Evolutionary conservation across 2,888 invertebrate species (phyloP).

Genomic region (Hipparchia sbordonii): DNA sequence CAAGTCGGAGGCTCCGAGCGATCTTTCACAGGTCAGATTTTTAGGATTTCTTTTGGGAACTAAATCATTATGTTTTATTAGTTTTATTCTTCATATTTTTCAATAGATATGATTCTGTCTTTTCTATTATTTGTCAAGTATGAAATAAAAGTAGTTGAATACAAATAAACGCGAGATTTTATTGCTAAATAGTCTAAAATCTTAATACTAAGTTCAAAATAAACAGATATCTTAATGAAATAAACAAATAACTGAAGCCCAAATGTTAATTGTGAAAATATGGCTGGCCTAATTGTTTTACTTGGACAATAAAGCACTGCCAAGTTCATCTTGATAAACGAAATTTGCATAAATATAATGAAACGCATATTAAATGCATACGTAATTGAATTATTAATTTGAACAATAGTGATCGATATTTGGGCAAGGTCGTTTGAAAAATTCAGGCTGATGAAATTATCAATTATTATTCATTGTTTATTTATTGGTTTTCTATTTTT

Average conservation of each 20-base stretch:
- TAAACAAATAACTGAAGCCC: background rate
- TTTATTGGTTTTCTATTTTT: background rate
- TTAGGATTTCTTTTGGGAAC: background rate
- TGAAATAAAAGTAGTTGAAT: too few relatives aligned
- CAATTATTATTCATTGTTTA: background rate
- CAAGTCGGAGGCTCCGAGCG: conserved; percentile 83
- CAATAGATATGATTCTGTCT: background rate
- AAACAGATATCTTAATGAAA: too few relatives aligned
- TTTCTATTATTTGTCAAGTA: too few relatives aligned
- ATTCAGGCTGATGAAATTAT: conserved; percentile 12
- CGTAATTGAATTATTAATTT: conserved; percentile 46
- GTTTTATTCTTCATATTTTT: background rate
- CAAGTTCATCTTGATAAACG: conserved; percentile 58
- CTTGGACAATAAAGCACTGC: conserved; percentile 50
- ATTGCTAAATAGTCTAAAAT: too few relatives aligned
- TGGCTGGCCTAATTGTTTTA: conserved; percentile 44
- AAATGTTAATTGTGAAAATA: conserved; percentile 15
- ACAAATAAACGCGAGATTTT: too few relatives aligned
- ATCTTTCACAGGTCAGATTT: conserved; percentile 86
- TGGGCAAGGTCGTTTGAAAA: conserved; percentile 44
- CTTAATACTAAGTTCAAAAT: too few relatives aligned
- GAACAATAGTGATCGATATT: conserved; percentile 48
- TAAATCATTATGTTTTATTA: background rate
- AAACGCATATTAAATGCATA: conserved; percentile 45
- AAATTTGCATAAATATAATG: conserved; percentile 57